Percentiles rank a stretch among this genome's conserved stretches.
Evolutionary conservation across 2,888 invertebrate genomes (phyloP).

Genomic region (Argyresthia albistria): DNA sequence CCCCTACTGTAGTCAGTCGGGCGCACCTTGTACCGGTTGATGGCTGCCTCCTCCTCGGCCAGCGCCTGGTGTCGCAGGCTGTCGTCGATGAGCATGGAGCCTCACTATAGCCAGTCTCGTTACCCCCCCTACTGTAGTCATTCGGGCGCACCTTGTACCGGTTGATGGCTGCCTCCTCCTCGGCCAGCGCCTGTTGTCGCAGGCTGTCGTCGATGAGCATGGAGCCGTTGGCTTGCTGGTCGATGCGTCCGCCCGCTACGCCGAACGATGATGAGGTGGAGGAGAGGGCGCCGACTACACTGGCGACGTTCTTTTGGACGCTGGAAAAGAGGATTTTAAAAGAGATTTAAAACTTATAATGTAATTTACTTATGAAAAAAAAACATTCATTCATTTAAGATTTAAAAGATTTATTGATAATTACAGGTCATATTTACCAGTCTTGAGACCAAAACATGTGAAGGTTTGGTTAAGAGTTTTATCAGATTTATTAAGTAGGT

Average conservation of each 20-base stretch:
- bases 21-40: neutral
- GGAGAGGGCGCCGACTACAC: constrained; percentile 89
- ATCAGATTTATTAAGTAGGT: no score
- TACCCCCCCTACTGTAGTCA: no score
- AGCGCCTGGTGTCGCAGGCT: constrained; percentile 76
- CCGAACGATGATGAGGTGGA: constrained; percentile 92
- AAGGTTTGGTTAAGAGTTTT: no score
- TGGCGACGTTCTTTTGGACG: constrained; percentile 91
- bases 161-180: constrained; percentile 96
- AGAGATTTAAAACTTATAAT: no score
- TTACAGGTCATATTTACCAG: no score
- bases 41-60: constrained; percentile 91
- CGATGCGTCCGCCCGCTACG: constrained; percentile 82
- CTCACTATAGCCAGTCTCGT: no score
- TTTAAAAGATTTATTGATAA: no score
- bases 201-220: constrained; percentile 85
- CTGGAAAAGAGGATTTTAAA: no score
- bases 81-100: constrained; percentile 79
- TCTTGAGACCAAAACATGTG: no score
- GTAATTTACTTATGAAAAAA: no score
- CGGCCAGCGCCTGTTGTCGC: constrained; percentile 81
- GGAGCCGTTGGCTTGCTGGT: constrained; percentile 68
- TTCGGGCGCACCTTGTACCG: constrained; percentile 86
- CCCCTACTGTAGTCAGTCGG: no score
- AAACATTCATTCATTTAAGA: no score